Evolutionary conservation across 1,140 invertebrate species (phyloP).

Genomic region (Drosophila virilis): DNA sequence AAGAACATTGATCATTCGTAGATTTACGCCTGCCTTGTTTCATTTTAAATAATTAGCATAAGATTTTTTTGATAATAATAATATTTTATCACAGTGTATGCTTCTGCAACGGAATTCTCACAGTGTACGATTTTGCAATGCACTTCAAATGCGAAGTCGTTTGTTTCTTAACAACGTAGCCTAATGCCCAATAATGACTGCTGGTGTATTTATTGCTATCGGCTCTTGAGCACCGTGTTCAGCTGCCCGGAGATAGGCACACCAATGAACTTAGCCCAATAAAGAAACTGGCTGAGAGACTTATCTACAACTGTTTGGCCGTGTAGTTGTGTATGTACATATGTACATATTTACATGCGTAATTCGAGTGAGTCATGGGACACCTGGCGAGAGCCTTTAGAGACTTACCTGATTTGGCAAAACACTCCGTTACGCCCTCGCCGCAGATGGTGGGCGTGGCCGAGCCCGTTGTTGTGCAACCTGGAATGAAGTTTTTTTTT

Average conservation of each 20-base stretch:
- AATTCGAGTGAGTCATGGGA: conserved; percentile 23
- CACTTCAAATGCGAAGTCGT: too few relatives aligned
- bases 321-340: background rate
- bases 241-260: conserved; percentile 1
- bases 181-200: too few relatives aligned
- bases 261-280: background rate
- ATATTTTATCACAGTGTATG: too few relatives aligned
- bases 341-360: background rate
- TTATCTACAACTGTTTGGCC: background rate
- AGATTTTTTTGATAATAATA: too few relatives aligned
- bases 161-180: too few relatives aligned
- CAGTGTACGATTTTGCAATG: too few relatives aligned
- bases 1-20: too few relatives aligned
- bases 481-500: background rate
- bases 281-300: background rate
- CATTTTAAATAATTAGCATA: too few relatives aligned
- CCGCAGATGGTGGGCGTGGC: background rate
- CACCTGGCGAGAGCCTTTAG: background rate
- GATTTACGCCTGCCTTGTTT: too few relatives aligned
- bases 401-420: conserved; percentile 19
- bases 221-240: background rate
- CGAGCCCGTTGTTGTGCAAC: conserved; percentile 3
- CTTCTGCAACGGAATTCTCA: too few relatives aligned
- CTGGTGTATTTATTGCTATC: background rate
- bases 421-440: background rate